phyloP scores from a whole-genome alignment of 1,140 invertebrate species.

The Dermatophagoides farinae region DNA sequence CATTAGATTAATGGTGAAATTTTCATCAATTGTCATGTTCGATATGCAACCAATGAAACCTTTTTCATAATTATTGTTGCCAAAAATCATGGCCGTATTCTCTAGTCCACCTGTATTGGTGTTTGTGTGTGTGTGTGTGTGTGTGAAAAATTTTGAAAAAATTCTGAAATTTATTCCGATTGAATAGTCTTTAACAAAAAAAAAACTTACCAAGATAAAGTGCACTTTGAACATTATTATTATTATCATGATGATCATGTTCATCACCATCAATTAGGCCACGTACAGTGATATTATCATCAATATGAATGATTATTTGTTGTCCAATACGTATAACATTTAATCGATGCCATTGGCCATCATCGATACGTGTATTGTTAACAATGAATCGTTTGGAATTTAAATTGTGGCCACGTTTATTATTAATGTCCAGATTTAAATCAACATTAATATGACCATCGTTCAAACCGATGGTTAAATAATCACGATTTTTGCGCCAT shows the following conservation, averaged over 20 bases:
- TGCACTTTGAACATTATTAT: slow-evolving; percentile 61
- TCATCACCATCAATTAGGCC: slow-evolving; percentile 58
- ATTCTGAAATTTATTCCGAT: background rate
- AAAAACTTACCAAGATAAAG: slow-evolving; percentile 49
- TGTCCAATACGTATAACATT: background rate
- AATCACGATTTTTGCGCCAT: slow-evolving; percentile 34
- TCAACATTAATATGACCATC: slow-evolving; percentile 41
- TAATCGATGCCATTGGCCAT: slow-evolving; percentile 64
- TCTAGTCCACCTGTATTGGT: slow-evolving; percentile 46
- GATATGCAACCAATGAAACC: slow-evolving; percentile 58
- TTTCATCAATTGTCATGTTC: slow-evolving; percentile 52
- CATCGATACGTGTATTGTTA: slow-evolving; percentile 65
- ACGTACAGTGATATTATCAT: slow-evolving; percentile 51
- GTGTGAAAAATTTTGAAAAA: too few relatives aligned
- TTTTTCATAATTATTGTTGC: slow-evolving; percentile 41
- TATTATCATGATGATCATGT: slow-evolving; percentile 29
- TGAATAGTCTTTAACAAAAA: background rate
- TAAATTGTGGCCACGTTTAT: slow-evolving; percentile 18
- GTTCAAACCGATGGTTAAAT: slow-evolving; percentile 59
- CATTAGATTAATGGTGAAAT: slow-evolving; percentile 42
- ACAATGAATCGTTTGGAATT: slow-evolving; percentile 36
- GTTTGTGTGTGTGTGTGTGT: too few relatives aligned
- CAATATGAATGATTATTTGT: slow-evolving; percentile 35
- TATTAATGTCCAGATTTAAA: slow-evolving; percentile 36
- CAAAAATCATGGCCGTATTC: slow-evolving; percentile 33